Conservation (phyloP, 2,888 invertebrate genomes). For the Leptopilina syphax region DNA sequence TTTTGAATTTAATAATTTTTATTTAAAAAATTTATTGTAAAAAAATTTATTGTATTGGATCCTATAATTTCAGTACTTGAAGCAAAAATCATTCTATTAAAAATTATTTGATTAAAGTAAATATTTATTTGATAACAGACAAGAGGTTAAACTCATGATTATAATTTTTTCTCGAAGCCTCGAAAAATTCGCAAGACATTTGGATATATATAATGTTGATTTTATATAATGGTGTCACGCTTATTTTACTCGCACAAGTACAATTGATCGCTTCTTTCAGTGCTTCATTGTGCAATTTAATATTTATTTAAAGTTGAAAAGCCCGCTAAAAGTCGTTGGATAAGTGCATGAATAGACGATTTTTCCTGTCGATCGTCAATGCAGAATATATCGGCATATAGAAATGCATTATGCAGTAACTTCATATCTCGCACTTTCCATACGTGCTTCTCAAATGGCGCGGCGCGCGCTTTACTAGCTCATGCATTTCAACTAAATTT, state of each 20-base stretch:
- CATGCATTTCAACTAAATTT: conserved; percentile 11
- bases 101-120: no score
- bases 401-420: conserved; percentile 37
- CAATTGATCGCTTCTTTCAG: conserved; percentile 13
- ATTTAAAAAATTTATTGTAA: no score
- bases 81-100: no score
- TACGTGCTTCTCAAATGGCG: conserved; percentile 20
- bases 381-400: conserved; percentile 22
- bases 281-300: conserved; percentile 1
- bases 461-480: conserved; percentile 20
- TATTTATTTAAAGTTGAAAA: conserved; percentile 22
- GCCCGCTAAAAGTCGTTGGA: conserved; percentile 24
- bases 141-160: no score
- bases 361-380: conserved; percentile 27
- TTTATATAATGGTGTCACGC: not conserved
- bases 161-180: no score
- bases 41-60: no score
- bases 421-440: conserved; percentile 34
- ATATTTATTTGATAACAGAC: no score
- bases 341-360: conserved; percentile 37
- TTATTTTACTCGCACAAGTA: not conserved
- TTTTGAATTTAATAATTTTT: no score
- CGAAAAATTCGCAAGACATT: no score
- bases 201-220: not conserved
- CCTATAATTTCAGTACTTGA: no score